phyloP scores from a whole-genome alignment of 2,888 invertebrate species.

The Fabriciana adippe region DNA sequence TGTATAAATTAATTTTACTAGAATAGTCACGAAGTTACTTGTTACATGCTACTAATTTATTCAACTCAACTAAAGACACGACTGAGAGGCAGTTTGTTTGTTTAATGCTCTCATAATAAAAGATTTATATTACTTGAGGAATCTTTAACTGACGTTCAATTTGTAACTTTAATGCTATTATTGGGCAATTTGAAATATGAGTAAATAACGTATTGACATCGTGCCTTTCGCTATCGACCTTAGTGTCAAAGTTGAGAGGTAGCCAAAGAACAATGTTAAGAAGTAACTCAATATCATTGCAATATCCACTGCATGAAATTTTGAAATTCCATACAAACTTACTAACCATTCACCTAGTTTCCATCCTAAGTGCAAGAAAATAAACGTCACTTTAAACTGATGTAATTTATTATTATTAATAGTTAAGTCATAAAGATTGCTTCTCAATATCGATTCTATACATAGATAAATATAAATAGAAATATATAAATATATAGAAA shows the following conservation, averaged over 20 bases:
- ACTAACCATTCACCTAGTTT: slow-evolving; percentile 2
- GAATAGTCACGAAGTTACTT: too few species aligned
- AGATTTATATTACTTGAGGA: not conserved
- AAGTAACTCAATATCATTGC: slow-evolving; percentile 29
- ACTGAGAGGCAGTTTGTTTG: not conserved
- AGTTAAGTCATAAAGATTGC: too few species aligned
- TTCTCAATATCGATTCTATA: too few species aligned
- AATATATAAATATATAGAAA: too few species aligned
- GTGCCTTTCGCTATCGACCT: slow-evolving; percentile 34
- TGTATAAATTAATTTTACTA: too few species aligned
- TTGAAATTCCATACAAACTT: slow-evolving; percentile 5
- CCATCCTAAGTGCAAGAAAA: not conserved
- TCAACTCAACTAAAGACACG: too few species aligned
- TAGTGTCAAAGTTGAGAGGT: slow-evolving; percentile 32
- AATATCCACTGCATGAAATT: slow-evolving; percentile 4
- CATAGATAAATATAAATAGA: too few species aligned
- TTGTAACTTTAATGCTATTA: slow-evolving; percentile 4
- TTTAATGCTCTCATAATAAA: not conserved
- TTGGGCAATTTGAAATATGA: slow-evolving; percentile 15
- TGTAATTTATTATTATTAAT: not conserved
- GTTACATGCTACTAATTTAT: too few species aligned
- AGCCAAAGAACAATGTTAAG: slow-evolving; percentile 30
- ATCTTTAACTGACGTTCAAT: not conserved
- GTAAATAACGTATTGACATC: slow-evolving; percentile 33
- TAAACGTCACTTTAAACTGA: not conserved